Evolutionary conservation across 1,140 invertebrate genomes (phyloP).

Genomic region (Heliconius hermathena): DNA sequence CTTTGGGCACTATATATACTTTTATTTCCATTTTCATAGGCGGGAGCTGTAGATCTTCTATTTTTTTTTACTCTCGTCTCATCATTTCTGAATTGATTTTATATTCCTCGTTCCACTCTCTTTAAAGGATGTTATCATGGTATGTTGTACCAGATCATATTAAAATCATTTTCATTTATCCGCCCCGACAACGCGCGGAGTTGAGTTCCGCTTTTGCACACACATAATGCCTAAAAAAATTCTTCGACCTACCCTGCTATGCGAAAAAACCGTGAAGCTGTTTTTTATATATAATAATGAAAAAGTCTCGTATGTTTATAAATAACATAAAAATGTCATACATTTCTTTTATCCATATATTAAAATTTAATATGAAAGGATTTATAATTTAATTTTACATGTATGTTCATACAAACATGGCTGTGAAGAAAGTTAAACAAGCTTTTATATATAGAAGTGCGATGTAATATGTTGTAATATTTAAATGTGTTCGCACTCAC

Average conservation of each 20-base stretch:
- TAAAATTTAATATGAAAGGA: not conserved
- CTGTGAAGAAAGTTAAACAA: not conserved
- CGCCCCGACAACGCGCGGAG: no score
- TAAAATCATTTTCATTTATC: no score
- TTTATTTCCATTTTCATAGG: no score
- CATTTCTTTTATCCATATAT: not conserved
- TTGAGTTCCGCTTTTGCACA: not conserved
- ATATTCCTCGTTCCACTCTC: no score
- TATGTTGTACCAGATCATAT: no score
- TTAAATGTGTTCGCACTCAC: not conserved
- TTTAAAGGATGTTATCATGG: no score
- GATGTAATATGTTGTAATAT: not conserved
- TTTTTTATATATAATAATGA: not conserved
- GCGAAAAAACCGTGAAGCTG: no score
- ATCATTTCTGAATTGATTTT: no score
- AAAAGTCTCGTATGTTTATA: not conserved
- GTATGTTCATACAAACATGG: not conserved
- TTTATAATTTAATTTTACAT: constrained; percentile 4
- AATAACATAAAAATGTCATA: not conserved
- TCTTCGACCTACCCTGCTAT: not conserved
- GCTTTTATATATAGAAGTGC: not conserved
- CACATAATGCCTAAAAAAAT: not conserved
- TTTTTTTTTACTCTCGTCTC: no score
- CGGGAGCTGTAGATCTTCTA: no score
- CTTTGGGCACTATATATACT: no score